Conservation (phyloP, 2,113 vertebrate genomes). For the Phoxinus phoxinus region DNA sequence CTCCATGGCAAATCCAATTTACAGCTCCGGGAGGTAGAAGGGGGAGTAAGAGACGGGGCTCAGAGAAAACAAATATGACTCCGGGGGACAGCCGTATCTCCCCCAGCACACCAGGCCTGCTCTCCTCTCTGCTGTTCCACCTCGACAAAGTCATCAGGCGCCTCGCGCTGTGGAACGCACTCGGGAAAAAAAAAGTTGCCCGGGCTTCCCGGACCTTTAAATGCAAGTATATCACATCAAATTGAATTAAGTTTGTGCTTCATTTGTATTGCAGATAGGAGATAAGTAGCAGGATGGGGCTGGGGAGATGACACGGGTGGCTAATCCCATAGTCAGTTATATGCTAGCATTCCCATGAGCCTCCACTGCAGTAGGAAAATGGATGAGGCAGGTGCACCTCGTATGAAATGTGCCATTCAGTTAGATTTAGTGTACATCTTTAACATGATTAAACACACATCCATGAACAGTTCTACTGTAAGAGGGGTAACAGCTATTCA, state of each 20-base stretch:
- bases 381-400: constrained; percentile 16
- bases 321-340: constrained; percentile 38
- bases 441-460: constrained; percentile 19
- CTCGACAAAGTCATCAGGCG: background rate
- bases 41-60: background rate
- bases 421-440: constrained; percentile 39
- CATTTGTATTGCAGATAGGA: constrained; percentile 58
- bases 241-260: constrained; percentile 60
- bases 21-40: constrained; percentile 3
- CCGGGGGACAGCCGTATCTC: constrained; percentile 50
- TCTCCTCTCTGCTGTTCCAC: background rate
- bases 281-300: constrained; percentile 52
- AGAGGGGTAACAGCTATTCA: too few species aligned
- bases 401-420: constrained; percentile 52
- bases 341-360: constrained; percentile 38
- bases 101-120: constrained; percentile 30
- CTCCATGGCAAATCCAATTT: constrained; percentile 54
- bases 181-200: constrained; percentile 24
- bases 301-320: constrained; percentile 43
- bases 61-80: constrained; percentile 31
- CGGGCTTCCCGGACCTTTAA: constrained; percentile 16
- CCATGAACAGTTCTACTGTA: background rate
- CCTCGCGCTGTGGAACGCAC: background rate
- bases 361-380: background rate
- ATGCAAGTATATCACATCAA: constrained; percentile 52